Evolutionary conservation across 2,888 invertebrate species (phyloP).

Genomic region (Drosophila trichaetosa): DNA sequence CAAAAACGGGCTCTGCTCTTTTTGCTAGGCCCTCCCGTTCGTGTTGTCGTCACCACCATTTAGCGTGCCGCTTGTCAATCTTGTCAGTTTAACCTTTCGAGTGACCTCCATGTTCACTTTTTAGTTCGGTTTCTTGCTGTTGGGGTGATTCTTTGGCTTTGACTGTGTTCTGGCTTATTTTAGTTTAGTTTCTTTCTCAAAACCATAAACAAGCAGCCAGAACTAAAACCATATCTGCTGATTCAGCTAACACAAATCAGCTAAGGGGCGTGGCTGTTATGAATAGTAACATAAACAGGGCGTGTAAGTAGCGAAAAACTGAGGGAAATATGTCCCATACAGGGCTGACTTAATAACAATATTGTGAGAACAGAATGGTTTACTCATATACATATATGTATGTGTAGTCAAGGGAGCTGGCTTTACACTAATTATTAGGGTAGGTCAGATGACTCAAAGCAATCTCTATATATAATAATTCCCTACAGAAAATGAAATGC

Average conservation of each 20-base stretch:
- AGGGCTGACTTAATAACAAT: constrained; percentile 9
- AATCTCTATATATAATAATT: neutral
- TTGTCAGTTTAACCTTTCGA: constrained; percentile 77
- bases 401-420: neutral
- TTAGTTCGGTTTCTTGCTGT: constrained; percentile 31
- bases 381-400: neutral
- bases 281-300: constrained; percentile 12
- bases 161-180: constrained; percentile 17
- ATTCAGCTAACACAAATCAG: constrained; percentile 29
- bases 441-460: constrained; percentile 12
- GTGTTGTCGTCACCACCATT: constrained; percentile 50
- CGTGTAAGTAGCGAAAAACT: constrained; percentile 15
- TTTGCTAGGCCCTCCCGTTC: constrained; percentile 23
- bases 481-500: neutral
- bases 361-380: neutral
- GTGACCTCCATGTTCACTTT: constrained; percentile 70
- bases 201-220: constrained; percentile 2
- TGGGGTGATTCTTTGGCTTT: constrained; percentile 33
- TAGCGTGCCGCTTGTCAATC: constrained; percentile 71
- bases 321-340: neutral
- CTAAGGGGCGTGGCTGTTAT: constrained; percentile 40
- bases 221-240: constrained; percentile 9
- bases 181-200: neutral
- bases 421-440: constrained; percentile 8
- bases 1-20: constrained; percentile 4